Evolutionary conservation across 2,797 vertebrate species (phyloP).

Genomic region (Buceros bicornis): DNA sequence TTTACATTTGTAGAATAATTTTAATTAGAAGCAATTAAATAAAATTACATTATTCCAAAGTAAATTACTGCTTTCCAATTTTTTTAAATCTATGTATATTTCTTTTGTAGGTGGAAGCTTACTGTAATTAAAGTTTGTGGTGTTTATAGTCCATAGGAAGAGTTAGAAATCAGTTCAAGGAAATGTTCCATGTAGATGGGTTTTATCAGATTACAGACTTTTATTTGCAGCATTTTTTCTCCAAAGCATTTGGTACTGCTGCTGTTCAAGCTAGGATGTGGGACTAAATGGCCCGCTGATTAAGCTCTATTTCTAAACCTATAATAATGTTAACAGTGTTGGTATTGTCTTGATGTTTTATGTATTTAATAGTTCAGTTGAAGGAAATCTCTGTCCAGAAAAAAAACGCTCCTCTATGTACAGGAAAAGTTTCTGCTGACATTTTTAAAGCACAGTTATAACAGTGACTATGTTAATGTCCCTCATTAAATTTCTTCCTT

Average conservation of each 20-base stretch:
- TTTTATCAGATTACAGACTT: neutral
- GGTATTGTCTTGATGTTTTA: neutral
- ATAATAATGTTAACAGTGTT: neutral
- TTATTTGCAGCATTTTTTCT: neutral
- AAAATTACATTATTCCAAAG: slow-evolving; percentile 32
- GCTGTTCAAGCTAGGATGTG: neutral
- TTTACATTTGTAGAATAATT: slow-evolving; percentile 56
- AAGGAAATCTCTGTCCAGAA: neutral
- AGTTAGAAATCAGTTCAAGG: neutral
- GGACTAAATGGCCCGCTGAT: neutral
- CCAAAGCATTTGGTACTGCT: neutral
- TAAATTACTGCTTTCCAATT: slow-evolving; percentile 45
- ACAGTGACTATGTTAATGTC: neutral
- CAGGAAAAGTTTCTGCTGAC: neutral
- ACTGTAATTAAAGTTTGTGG: neutral
- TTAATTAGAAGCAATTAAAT: slow-evolving; percentile 63
- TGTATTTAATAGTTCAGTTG: neutral
- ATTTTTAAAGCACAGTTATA: neutral
- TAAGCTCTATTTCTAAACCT: neutral
- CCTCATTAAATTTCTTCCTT: neutral
- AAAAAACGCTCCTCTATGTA: neutral
- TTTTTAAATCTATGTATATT: neutral
- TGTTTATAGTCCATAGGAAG: neutral
- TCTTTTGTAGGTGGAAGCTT: slow-evolving; percentile 9
- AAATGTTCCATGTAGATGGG: neutral